Base-by-base conservation (phyloP, 1,140 invertebrate genomes). In the Drosophila kohkoa region DNA sequence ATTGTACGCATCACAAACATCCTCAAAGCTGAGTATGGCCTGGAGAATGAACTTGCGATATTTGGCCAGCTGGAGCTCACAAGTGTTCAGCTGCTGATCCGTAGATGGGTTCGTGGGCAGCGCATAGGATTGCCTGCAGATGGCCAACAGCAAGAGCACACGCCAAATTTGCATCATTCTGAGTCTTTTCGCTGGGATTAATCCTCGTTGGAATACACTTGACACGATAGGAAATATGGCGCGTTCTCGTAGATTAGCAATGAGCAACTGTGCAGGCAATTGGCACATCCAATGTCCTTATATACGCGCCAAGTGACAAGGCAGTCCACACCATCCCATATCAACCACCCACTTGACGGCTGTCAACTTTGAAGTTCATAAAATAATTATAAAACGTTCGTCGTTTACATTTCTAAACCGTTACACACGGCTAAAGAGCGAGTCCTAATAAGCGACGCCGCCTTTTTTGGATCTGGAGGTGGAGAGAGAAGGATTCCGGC, bases 361-460 rank as follows among this genome's bases (percentile, higher is more conserved):
- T 70, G 69, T 66, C 67, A 75, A 88, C 85, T 88, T 89, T 88
- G 85, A 88, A 88, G 88, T 82, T 82, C 85, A 90, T 90, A 90
- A 90, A 91, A 91, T 91, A 91, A 91, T 91, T 91, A 91, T 88
- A 91, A 91, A 91, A 88, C 88, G 82, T 72, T 91, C 35, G 83
- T 88, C 81, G 88, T 89, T 88, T 74, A 87, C 83, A 77, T 91
- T 87, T 91, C 88, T 82, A 85, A 88, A 74, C 81, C 88, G 88
- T 91, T 91, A 88, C 88, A 91, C 88, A 89, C 75, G 75, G 72
- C 81, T 85, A 90, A 89, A 90, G 83, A 85, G 80, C 83, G 67
- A 64, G 81, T 65, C 65, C 79, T 88, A 89, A 90, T 90, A 85
- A 88, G 85, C 85, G 65, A 57, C 35, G 73, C 55, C 63, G 20